Percentiles rank a stretch among this genome's conserved stretches.
Conservation (phyloP, 1,140 invertebrate species). For the Drosophila navojoa region DNA sequence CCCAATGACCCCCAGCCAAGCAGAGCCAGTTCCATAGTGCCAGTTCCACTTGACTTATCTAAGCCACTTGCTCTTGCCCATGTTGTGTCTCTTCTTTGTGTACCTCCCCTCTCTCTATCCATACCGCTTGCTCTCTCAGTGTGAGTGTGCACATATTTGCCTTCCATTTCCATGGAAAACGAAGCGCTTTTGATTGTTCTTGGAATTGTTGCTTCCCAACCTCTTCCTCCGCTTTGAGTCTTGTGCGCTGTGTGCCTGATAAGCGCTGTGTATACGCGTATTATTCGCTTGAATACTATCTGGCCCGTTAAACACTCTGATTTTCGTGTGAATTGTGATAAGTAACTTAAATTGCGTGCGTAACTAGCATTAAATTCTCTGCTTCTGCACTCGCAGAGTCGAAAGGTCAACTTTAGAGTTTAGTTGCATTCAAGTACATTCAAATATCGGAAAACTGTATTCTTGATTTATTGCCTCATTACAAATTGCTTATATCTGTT, state of each 20-base stretch:
- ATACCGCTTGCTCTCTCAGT: not conserved
- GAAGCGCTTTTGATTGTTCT: constrained; percentile 79
- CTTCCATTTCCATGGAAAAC: constrained; percentile 66
- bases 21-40: not conserved
- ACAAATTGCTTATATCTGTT: not conserved
- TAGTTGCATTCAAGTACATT: too few species aligned
- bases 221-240: constrained; percentile 22
- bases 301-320: constrained; percentile 15
- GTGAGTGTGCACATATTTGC: constrained; percentile 58
- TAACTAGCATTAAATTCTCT: constrained; percentile 4
- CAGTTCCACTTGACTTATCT: constrained; percentile 29
- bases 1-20: constrained; percentile 1
- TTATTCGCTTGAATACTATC: constrained; percentile 36
- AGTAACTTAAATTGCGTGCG: constrained; percentile 17
- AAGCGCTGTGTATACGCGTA: constrained; percentile 14
- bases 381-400: not conserved
- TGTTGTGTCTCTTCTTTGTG: not conserved
- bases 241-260: constrained; percentile 44
- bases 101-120: not conserved
- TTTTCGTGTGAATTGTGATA: constrained; percentile 23
- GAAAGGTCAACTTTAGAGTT: not conserved
- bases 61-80: constrained; percentile 14
- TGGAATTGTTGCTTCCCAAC: constrained; percentile 64
- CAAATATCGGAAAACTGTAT: too few species aligned
- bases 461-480: too few species aligned